Conservation (phyloP, 2,888 invertebrate genomes). For the Agonopterix arenella region DNA sequence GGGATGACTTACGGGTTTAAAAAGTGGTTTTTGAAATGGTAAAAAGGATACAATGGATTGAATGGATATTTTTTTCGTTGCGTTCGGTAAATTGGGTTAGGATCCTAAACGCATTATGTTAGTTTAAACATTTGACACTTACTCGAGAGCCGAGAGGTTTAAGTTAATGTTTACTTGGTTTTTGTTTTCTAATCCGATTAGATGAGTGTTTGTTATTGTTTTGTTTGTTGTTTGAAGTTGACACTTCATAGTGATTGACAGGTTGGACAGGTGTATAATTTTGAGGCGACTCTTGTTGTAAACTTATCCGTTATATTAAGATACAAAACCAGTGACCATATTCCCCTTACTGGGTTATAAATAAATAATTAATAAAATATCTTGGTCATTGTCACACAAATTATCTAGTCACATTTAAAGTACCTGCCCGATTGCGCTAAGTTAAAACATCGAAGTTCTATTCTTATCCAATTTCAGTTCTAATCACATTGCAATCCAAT, state of each 20-base stretch:
- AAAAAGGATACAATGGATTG: slow-evolving; percentile 18
- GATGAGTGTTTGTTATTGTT: slow-evolving; percentile 45
- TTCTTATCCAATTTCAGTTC: no score
- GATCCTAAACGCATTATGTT: slow-evolving; percentile 48
- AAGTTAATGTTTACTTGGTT: slow-evolving; percentile 40
- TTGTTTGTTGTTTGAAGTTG: slow-evolving; percentile 23
- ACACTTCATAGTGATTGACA: slow-evolving; percentile 14
- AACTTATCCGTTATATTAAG: background rate
- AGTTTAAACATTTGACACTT: slow-evolving; percentile 44
- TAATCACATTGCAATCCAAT: no score
- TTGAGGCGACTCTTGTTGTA: slow-evolving; percentile 4
- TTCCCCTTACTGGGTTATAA: no score
- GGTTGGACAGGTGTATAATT: slow-evolving; percentile 17
- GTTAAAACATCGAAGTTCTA: no score
- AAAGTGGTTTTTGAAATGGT: slow-evolving; percentile 3
- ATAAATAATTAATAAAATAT: no score
- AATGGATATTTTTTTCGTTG: slow-evolving; percentile 30
- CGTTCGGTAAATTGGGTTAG: slow-evolving; percentile 60
- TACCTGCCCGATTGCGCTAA: no score
- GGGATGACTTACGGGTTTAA: slow-evolving; percentile 6
- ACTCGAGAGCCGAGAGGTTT: slow-evolving; percentile 19
- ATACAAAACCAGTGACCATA: no score
- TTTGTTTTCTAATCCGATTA: slow-evolving; percentile 56
- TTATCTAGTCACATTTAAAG: no score
- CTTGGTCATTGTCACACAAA: no score